Conservation (phyloP, 2,113 vertebrate genomes). For the Panthera tigris region DNA sequence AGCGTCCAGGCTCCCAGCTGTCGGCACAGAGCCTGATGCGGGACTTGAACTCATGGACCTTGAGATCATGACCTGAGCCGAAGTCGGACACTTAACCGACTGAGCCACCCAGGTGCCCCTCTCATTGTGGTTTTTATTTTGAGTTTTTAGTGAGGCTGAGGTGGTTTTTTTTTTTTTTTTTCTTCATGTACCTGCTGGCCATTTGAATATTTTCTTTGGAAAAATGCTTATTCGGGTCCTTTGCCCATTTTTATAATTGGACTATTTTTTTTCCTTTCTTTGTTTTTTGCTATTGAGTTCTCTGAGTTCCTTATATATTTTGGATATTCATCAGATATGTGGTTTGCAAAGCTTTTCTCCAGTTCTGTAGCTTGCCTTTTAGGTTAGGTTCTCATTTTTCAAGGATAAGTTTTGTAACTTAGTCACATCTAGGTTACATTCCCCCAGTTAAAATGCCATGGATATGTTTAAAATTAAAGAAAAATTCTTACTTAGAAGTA, state of each 20-base stretch:
- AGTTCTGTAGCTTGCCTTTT: not conserved
- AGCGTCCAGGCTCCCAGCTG: no score
- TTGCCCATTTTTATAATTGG: not conserved
- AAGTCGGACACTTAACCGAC: no score
- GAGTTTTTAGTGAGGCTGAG: not conserved
- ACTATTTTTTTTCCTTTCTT: not conserved
- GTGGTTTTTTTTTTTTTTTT: no score
- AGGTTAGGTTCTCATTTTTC: not conserved
- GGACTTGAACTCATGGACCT: no score
- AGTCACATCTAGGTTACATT: not conserved
- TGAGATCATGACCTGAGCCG: no score
- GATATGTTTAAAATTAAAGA: not conserved
- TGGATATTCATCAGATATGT: not conserved
- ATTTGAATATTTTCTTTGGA: not conserved
- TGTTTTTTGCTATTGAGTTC: not conserved
- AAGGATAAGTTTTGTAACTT: not conserved
- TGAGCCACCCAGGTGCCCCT: no score
- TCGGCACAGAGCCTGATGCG: no score
- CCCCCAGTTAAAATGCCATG: not conserved
- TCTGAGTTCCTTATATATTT: not conserved
- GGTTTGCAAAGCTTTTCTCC: not conserved
- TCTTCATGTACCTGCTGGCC: not conserved
- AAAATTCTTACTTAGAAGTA: not conserved
- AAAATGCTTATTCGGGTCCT: not conserved
- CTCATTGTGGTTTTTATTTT: not conserved